Percentiles rank a stretch among this genome's conserved stretches.
Conservation (phyloP, 2,888 invertebrate genomes). For the Halictus ligatus region DNA sequence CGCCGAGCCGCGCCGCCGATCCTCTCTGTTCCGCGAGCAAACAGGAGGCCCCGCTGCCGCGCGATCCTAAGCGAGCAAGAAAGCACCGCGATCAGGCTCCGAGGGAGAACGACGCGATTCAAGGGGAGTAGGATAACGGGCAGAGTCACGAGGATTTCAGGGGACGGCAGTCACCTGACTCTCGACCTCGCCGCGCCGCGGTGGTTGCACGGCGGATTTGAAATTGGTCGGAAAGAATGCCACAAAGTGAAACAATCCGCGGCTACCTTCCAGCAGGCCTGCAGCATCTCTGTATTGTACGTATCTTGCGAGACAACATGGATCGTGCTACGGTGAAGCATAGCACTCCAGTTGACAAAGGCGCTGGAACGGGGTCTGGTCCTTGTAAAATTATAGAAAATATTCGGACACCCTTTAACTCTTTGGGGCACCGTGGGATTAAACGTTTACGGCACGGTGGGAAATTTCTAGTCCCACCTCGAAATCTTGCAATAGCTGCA, state of each 20-base stretch:
- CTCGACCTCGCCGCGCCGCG: not conserved
- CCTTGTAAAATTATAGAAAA: too few species aligned
- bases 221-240: slow-evolving; percentile 2
- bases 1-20: slow-evolving; percentile 1
- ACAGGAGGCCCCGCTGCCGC: not conserved
- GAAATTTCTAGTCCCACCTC: too few species aligned
- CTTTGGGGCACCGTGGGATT: too few species aligned
- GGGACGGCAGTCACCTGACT: slow-evolving; percentile 7
- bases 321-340: too few species aligned
- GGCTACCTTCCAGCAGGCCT: not conserved
- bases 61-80: slow-evolving; percentile 37
- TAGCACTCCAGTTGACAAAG: too few species aligned
- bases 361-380: too few species aligned
- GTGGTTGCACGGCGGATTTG: slow-evolving; percentile 1
- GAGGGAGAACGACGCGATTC: slow-evolving; percentile 24
- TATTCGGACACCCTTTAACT: too few species aligned
- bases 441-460: too few species aligned
- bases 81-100: slow-evolving; percentile 32
- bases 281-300: not conserved
- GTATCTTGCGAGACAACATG: too few species aligned
- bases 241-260: not conserved
- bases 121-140: not conserved
- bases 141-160: not conserved
- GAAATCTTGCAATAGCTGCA: too few species aligned
- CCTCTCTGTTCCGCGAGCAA: slow-evolving; percentile 35